Evolutionary conservation across 2,113 vertebrate species (phyloP).

Genomic region (Caloenas nicobarica): DNA sequence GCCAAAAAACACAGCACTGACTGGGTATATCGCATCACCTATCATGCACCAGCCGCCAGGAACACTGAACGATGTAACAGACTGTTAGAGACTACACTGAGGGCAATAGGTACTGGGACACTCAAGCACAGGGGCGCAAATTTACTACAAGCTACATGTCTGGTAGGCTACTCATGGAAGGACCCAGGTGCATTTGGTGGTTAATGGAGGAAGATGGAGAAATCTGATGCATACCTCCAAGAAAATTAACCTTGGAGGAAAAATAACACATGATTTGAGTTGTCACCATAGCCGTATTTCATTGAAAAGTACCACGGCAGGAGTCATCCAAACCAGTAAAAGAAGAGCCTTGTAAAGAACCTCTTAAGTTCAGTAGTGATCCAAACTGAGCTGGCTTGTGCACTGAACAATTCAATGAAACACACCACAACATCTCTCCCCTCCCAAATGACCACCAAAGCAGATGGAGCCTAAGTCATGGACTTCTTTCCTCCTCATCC

Average conservation of each 20-base stretch:
- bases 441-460: neutral
- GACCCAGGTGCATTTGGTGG: neutral
- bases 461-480: neutral
- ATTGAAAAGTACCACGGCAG: neutral
- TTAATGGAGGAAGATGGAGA: neutral
- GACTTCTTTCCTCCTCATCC: neutral
- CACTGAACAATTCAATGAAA: neutral
- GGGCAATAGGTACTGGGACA: neutral
- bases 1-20: neutral
- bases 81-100: neutral
- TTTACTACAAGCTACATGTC: neutral
- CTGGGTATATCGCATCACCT: neutral
- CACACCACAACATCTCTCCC: neutral
- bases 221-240: neutral
- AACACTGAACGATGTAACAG: neutral
- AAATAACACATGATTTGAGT: neutral
- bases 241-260: neutral
- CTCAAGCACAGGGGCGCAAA: neutral
- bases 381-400: neutral
- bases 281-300: neutral
- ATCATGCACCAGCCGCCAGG: neutral
- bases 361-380: neutral
- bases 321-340: neutral
- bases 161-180: neutral
- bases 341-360: neutral